Percentiles rank a stretch among this genome's conserved stretches.
Conservation (phyloP, 2,888 invertebrate genomes). For the Carpatolechia fugitivella region DNA sequence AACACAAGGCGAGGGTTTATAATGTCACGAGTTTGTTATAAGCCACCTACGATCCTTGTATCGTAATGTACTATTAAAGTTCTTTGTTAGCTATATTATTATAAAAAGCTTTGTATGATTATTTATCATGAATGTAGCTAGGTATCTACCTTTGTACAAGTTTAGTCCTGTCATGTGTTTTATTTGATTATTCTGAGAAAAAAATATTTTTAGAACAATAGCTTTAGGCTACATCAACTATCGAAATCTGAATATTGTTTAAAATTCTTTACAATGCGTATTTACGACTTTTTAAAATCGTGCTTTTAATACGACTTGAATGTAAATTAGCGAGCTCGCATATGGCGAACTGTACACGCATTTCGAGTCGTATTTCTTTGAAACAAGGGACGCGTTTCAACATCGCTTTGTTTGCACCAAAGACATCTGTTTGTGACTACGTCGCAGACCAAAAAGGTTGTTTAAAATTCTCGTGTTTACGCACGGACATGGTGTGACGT, state of each 20-base stretch:
- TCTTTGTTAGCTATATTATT: too few relatives aligned
- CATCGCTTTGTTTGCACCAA: conserved; percentile 47
- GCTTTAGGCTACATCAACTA: background rate
- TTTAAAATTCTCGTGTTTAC: conserved; percentile 76
- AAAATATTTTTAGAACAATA: background rate
- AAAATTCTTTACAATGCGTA: conserved; percentile 59
- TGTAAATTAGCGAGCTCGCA: conserved; percentile 42
- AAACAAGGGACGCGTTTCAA: conserved; percentile 37
- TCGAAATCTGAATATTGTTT: conserved; percentile 27
- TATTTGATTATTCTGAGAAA: too few relatives aligned
- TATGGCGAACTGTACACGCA: conserved; percentile 18
- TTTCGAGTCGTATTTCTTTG: conserved; percentile 42
- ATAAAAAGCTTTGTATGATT: too few relatives aligned
- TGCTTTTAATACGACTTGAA: conserved; percentile 61
- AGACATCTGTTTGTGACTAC: conserved; percentile 60
- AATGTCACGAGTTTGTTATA: too few relatives aligned
- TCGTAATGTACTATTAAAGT: too few relatives aligned
- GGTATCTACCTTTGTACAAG: too few relatives aligned
- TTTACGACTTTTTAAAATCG: conserved; percentile 62
- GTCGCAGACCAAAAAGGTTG: conserved; percentile 68
- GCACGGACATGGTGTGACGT: conserved; percentile 62
- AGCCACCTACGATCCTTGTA: too few relatives aligned
- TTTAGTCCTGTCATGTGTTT: too few relatives aligned
- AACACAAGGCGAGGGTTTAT: too few relatives aligned
- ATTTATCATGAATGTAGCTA: too few relatives aligned